Evolutionary conservation across 1,140 invertebrate species (phyloP), one percentile per base, ranked within the genome.

Genomic region (Odontomachus brunneus): DNA sequence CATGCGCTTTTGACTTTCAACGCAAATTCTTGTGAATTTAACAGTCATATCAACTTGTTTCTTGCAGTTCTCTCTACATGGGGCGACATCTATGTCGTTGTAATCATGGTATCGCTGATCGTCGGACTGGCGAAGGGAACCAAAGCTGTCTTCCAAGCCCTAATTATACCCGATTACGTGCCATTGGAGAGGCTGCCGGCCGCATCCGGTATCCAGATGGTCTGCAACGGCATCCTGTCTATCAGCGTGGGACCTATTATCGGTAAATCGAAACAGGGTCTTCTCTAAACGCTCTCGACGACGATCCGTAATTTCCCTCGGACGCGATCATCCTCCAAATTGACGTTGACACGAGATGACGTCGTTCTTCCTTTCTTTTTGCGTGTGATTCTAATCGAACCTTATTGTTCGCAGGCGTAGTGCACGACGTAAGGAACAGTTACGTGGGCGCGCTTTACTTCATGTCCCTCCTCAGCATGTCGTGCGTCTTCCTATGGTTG

Each of bases 111-210:
- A n/a, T 84, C 89, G 0, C 26, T 91, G 33, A 88, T 85, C 22
- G 71, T 97, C 49, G 96, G 96, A 9, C 92, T 97, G 1, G 95
- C 96, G 44, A 97, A 97, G 92, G 96, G 96, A 0, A 92, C 96
- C 19, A 93, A 96, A 73, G 95, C 96, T 55, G 96, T 97, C 0
- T 97, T 96, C 88, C 96, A 96, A 91, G 94, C 95, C 4, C 91
- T 96, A 3, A 95, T 97, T 4, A 96, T 97, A 82, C 96, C 96
- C 1, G 95, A 94, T 89, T 95, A 96, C 87, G 96, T 97, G 14
- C 93, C 95, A 0, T 94, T 96, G 9, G 95, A 96, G 81, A 95
- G 94, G 86, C 95, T 96, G 49, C 95, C 96, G 1, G 95, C 95
- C 0, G 96, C 96, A 0, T 96, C 95, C 78, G 96, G 96, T 0